Evolutionary conservation across 2,797 vertebrate species (phyloP).

Genomic region (Pristis pectinata): DNA sequence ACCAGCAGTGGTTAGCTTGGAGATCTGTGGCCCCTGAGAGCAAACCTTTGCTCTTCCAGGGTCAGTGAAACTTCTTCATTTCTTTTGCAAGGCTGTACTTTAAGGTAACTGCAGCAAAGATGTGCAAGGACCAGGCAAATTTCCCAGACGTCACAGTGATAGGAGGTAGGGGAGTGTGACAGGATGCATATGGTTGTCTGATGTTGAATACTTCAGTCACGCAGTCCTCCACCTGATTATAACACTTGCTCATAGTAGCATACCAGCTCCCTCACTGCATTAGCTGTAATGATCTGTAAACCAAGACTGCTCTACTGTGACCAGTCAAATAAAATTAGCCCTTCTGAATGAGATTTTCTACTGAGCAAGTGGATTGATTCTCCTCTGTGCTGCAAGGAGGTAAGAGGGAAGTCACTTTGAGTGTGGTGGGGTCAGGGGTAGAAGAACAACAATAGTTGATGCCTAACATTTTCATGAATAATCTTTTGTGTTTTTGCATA

Average conservation of each 20-base stretch:
- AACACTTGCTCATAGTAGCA: not conserved
- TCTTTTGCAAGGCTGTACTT: not conserved
- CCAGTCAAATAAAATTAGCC: constrained; percentile 3
- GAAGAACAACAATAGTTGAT: not conserved
- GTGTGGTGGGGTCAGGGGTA: not conserved
- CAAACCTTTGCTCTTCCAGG: not conserved
- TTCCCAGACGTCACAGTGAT: not conserved
- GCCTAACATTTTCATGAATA: not conserved
- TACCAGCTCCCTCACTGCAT: not conserved
- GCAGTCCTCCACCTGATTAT: constrained; percentile 12
- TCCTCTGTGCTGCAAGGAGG: not conserved
- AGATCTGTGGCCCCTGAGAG: not conserved
- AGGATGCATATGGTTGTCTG: not conserved
- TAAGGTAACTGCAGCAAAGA: not conserved
- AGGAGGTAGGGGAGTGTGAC: not conserved
- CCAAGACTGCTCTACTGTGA: not conserved
- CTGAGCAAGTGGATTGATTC: not conserved
- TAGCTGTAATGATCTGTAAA: constrained; percentile 9
- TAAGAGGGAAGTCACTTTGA: not conserved
- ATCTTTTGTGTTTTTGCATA: not conserved
- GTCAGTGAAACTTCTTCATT: not conserved
- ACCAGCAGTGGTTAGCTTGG: too few relatives aligned
- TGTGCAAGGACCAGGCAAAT: not conserved
- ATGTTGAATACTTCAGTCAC: not conserved
- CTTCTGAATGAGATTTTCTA: constrained; percentile 25